Evolutionary conservation across 2,888 invertebrate genomes (phyloP).

Genomic region (Agrochola lychnidis): DNA sequence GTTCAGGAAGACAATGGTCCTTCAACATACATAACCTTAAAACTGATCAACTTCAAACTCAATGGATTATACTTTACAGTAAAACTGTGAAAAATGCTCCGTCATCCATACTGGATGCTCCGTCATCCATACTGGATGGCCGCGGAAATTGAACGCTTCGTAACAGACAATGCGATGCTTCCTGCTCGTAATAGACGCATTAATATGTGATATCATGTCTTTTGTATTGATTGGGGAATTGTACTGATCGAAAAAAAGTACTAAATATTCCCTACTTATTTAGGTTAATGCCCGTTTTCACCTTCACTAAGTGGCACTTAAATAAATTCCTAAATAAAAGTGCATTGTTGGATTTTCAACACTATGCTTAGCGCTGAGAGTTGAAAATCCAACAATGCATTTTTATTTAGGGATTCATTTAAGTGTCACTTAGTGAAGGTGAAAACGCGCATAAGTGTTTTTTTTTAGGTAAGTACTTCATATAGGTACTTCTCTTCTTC

Average conservation of each 20-base stretch:
- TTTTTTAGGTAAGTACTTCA: too few species aligned
- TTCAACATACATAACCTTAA: not conserved
- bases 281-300: too few species aligned
- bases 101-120: conserved; percentile 43
- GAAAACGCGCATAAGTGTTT: too few species aligned
- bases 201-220: conserved; percentile 34
- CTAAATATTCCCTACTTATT: too few species aligned
- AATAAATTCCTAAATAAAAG: too few species aligned
- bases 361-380: too few species aligned
- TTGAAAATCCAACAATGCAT: too few species aligned
- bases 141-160: conserved; percentile 58
- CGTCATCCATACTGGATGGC: conserved; percentile 34
- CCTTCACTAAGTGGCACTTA: too few species aligned
- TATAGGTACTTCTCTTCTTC: too few species aligned
- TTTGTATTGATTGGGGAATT: conserved; percentile 27
- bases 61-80: conserved; percentile 23
- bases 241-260: not conserved
- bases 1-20: not conserved
- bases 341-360: too few species aligned
- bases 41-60: not conserved
- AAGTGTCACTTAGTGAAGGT: too few species aligned
- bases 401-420: too few species aligned
- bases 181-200: conserved; percentile 24
- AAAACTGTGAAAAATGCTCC: conserved; percentile 43
- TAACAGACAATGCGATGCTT: conserved; percentile 25